Evolutionary conservation across 2,888 invertebrate species (phyloP), one percentile per base, ranked within the genome.

Genomic region (Cistogaster globosa): DNA sequence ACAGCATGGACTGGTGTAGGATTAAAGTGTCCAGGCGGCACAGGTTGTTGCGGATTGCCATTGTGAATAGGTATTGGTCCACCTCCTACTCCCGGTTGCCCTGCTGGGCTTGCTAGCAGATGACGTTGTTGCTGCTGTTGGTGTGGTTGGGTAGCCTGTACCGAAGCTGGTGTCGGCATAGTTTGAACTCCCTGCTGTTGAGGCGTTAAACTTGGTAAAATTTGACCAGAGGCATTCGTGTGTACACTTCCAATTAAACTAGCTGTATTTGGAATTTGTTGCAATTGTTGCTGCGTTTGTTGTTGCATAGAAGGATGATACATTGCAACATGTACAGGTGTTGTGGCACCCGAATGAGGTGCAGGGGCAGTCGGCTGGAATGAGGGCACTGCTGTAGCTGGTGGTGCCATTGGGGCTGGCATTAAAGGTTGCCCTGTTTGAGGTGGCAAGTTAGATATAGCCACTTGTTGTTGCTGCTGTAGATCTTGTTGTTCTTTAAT

Each of bases 1-100:
- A 95, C 94, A 86, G 95, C 94, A 83, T 94, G 94, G 20, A 95
- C 93, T 0, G 94, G 94, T 85, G 94, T 94, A 11, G 94, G 93
- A 22, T 94, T 93, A 18, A 94, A 93, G 63, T 90, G 90, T n/a
- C 86, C 86, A n/a, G 87, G 80, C 18, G 87, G 86, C 32, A 84
- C 85, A 53, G 81, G 79, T 57, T 88, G 88, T 18, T 87, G 87
- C 12, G 83, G 85, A 51, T 58, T 80, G n/a, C 57, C 57, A 58
- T 80, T 80, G 38, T 62, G 87, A n/a, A 87, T 86, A 12, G 86
- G 80, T 76, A 82, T 67, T 3, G 36, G 85, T 20, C 87, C 78
- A 75, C 87, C 84, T 32, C 58, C 86, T 42, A 86, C 86, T 38
- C 69, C 86, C 22, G 84, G 77, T 42, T 88, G 83, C 75, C 87